phyloP scores from a whole-genome alignment of 2,797 vertebrate genomes.

The Saxicola maurus region DNA sequence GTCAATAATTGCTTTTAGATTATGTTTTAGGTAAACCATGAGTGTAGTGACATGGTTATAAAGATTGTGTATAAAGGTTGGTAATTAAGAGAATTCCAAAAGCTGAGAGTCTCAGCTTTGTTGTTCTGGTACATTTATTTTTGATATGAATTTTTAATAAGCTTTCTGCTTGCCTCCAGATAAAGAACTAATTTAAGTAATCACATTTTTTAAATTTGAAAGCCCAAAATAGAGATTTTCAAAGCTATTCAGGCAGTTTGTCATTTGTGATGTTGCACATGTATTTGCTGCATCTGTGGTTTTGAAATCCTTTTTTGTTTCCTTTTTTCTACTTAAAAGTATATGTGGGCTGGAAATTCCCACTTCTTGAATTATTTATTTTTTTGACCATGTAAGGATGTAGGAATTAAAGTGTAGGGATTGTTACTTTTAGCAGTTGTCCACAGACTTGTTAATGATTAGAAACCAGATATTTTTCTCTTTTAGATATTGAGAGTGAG shows the following conservation, averaged over 20 bases:
- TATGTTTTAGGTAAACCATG: background rate
- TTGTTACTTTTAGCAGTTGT: background rate
- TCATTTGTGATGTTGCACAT: background rate
- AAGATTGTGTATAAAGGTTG: background rate
- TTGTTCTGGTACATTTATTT: background rate
- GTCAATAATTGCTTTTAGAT: background rate
- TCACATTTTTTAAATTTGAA: background rate
- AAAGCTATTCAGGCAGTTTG: background rate
- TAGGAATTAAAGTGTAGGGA: background rate
- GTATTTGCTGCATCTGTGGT: background rate
- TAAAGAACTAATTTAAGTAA: background rate
- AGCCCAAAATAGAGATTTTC: background rate
- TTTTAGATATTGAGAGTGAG: constrained; percentile 80
- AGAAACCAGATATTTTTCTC: background rate
- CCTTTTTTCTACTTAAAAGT: accelerated
- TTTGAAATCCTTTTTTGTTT: background rate
- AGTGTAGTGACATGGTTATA: background rate
- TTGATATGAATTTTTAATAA: background rate
- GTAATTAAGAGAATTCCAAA: background rate
- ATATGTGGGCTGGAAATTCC: background rate
- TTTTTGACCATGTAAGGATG: background rate
- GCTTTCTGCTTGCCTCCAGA: background rate
- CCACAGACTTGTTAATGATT: background rate
- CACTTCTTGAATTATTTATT: background rate
- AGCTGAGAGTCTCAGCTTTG: background rate